Conservation (phyloP, 2,113 vertebrate species). For the Gymnogyps californianus region DNA sequence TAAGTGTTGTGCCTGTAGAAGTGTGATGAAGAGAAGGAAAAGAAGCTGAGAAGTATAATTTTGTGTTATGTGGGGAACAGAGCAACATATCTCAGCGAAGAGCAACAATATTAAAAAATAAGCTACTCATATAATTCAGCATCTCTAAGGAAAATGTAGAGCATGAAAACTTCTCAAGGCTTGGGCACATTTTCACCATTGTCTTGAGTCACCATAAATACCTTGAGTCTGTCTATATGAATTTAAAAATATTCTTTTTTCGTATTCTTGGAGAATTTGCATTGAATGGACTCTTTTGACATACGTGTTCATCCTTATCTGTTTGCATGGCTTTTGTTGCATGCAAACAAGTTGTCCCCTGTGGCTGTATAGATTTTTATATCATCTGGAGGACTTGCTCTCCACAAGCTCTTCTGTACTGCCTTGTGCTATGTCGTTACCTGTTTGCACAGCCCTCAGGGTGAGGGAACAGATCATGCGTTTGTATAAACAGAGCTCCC, state of each 20-base stretch:
- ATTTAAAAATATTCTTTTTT: background rate
- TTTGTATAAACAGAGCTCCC: background rate
- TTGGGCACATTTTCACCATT: background rate
- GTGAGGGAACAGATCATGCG: background rate
- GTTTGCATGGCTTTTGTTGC: background rate
- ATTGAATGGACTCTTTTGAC: background rate
- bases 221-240: background rate
- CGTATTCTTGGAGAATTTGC: background rate
- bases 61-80: background rate
- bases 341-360: background rate
- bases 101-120: background rate
- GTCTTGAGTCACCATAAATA: background rate
- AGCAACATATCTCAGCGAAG: background rate
- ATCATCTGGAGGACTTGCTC: background rate
- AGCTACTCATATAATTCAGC: background rate
- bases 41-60: background rate
- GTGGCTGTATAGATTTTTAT: background rate
- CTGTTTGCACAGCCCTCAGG: background rate
- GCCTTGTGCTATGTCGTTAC: background rate
- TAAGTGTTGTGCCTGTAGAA: background rate
- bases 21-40: background rate
- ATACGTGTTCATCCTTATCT: background rate
- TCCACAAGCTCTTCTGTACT: background rate
- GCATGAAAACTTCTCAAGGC: background rate
- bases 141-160: background rate